phyloP scores from a whole-genome alignment of 2,113 vertebrate genomes.

The Archocentrus centrarchus region DNA sequence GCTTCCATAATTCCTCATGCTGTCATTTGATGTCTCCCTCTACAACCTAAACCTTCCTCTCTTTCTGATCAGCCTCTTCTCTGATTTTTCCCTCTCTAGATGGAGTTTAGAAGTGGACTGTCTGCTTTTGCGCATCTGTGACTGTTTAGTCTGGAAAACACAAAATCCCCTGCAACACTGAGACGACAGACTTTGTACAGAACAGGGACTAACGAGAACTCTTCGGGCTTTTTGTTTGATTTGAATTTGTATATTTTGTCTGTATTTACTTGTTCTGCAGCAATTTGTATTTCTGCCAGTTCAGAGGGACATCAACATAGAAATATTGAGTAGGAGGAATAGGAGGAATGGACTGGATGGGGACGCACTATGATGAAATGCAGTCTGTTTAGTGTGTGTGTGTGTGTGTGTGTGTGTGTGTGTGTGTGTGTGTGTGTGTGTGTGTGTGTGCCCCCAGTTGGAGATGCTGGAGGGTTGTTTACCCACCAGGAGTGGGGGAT shows the following conservation, averaged over 20 bases:
- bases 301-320: neutral
- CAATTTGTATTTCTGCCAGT: neutral
- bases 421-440: slow-evolving; percentile 10
- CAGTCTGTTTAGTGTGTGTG: slow-evolving; percentile 5
- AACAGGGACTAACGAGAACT: neutral
- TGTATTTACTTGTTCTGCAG: slow-evolving; percentile 24
- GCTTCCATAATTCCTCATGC: slow-evolving; percentile 36
- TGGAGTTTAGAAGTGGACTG: neutral
- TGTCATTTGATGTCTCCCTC: slow-evolving; percentile 34
- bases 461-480: neutral
- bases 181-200: neutral
- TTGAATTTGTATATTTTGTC: neutral
- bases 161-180: slow-evolving; percentile 12
- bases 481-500: neutral
- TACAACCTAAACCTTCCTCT: slow-evolving; percentile 26
- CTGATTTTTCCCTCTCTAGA: neutral
- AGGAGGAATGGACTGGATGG: neutral
- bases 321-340: neutral
- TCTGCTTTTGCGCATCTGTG: slow-evolving; percentile 25
- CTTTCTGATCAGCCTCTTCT: neutral
- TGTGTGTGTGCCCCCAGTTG: slow-evolving; percentile 33
- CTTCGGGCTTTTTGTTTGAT: neutral
- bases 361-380: slow-evolving; percentile 15
- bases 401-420: slow-evolving; percentile 13
- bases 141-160: slow-evolving; percentile 31